phyloP scores from a whole-genome alignment of 2,113 vertebrate species.

The Callaeas wilsoni region DNA sequence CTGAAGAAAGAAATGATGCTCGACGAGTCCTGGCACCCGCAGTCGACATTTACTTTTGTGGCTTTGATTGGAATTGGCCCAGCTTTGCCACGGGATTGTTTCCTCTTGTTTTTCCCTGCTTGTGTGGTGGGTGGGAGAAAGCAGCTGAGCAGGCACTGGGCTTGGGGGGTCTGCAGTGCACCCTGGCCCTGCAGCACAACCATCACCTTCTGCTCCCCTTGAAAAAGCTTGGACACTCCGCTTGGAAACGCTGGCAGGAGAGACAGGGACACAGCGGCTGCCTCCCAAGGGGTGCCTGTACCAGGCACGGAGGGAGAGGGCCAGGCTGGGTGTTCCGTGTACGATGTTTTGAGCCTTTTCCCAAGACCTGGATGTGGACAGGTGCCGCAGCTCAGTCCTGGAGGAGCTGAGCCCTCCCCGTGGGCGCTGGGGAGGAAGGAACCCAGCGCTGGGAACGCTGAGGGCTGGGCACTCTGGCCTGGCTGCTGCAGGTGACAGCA shows the following conservation, averaged over 20 bases:
- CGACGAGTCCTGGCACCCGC: conserved; percentile 26
- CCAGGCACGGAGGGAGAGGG: neutral
- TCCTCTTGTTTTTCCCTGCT: neutral
- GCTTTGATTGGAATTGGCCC: conserved; percentile 13
- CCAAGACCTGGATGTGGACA: neutral
- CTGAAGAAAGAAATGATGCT: conserved; percentile 22
- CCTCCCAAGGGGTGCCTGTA: accelerated
- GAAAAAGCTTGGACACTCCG: neutral
- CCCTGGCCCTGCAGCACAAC: neutral
- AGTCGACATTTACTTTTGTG: conserved; percentile 13
- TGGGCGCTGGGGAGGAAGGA: neutral
- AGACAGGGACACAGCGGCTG: neutral
- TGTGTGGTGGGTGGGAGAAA: neutral
- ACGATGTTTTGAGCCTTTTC: neutral
- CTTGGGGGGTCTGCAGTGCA: neutral
- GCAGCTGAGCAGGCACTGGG: neutral
- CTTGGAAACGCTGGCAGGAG: neutral
- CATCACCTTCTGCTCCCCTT: neutral
- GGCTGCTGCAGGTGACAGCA: neutral
- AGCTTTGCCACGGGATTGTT: neutral
- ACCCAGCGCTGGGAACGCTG: accelerated
- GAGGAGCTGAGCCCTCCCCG: neutral
- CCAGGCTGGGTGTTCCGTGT: neutral
- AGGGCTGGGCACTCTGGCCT: neutral
- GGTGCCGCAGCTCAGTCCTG: neutral